These are phyloP conservation scores for Eugnorisma glareosa DNA, from an alignment of 2,888 invertebrate species.

Conservation along the genomic window DNA sequence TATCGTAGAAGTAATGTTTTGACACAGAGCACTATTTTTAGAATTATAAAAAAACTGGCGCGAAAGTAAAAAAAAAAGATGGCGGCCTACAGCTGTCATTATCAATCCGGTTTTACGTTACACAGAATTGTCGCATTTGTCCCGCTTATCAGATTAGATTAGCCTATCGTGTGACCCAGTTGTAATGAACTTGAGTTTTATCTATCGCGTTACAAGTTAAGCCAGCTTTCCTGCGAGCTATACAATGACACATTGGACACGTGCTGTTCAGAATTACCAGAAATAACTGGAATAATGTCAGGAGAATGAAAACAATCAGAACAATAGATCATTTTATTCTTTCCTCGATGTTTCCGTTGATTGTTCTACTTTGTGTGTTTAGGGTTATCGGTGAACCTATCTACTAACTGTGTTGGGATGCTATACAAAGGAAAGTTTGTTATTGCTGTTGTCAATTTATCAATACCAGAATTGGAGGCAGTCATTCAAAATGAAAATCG, in stretches of 20 bases:
- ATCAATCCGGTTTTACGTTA: constrained; percentile 22
- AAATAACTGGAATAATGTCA: constrained; percentile 27
- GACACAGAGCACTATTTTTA: background rate
- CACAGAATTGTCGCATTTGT: constrained; percentile 11
- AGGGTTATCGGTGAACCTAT: background rate
- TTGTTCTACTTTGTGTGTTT: constrained; percentile 7
- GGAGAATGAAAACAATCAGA: constrained; percentile 10
- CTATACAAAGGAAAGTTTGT: too few relatives aligned
- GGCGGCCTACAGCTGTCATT: constrained; percentile 11
- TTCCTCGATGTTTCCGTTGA: constrained; percentile 1
- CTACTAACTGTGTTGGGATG: background rate
- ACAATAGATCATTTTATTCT: constrained; percentile 18
- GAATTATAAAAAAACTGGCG: constrained; percentile 10
- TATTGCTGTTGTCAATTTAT: background rate
- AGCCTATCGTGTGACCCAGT: constrained; percentile 57
- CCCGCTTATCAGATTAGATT: constrained; percentile 52
- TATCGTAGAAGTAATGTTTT: background rate
- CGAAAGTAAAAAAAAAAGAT: constrained; percentile 28
- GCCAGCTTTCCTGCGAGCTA: constrained; percentile 3
- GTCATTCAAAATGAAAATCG: background rate
- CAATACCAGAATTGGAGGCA: background rate
- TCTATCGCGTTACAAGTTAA: constrained; percentile 43
- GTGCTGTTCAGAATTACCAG: constrained; percentile 15
- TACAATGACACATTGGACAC: constrained; percentile 29
- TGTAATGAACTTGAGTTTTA: constrained; percentile 58